Conservation (phyloP, 2,888 invertebrate species). For the Tridacna gigas region DNA sequence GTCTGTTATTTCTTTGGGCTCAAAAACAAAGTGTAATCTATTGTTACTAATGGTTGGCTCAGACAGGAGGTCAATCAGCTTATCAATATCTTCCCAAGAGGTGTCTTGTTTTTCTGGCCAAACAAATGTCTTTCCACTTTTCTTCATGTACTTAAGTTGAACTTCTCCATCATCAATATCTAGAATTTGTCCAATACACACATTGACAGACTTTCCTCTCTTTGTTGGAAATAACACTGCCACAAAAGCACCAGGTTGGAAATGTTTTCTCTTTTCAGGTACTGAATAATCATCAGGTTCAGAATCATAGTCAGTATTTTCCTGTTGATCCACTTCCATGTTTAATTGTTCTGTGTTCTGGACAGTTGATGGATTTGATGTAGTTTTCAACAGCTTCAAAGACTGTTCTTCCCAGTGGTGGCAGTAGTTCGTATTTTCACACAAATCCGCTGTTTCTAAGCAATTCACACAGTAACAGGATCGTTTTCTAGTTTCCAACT, state of each 20-base stretch:
- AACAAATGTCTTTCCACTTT: neutral
- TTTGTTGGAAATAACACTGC: neutral
- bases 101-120: neutral
- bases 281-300: neutral
- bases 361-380: neutral
- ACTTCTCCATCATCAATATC: neutral
- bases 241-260: neutral
- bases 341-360: neutral
- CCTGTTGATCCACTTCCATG: neutral
- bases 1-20: neutral
- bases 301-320: neutral
- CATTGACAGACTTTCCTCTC: neutral
- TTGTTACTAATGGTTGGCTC: neutral
- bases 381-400: neutral
- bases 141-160: neutral
- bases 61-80: neutral
- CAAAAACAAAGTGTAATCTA: neutral
- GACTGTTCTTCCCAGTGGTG: neutral
- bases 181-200: neutral
- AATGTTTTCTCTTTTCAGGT: neutral
- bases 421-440: neutral
- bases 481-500: neutral
- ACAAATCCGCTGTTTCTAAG: too few relatives aligned
- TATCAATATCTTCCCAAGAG: neutral
- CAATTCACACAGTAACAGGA: neutral